Base-by-base conservation (phyloP, 2,888 invertebrate species). In the Aspidiotus rigidus region DNA sequence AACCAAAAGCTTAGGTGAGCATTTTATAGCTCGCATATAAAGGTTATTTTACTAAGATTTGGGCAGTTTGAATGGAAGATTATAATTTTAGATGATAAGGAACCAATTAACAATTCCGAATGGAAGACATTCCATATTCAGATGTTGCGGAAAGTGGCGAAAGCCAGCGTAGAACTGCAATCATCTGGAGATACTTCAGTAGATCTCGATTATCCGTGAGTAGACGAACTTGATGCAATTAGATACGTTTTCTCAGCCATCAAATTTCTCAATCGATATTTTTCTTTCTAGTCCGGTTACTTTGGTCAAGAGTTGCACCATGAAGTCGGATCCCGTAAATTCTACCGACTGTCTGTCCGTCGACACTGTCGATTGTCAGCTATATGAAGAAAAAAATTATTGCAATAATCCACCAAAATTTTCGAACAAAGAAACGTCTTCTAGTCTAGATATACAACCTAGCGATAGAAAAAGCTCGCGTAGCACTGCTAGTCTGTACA, bases 131-230 rank as follows among this genome's bases (percentile, higher is more conserved):
- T 67, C 16, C 67, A 67, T 53, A 53, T 67, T n/a, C 17, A 67
- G 15, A 67, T 67, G 67, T 40, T 67, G n/a, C 42, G 60, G 17
- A 67, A 57, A 49, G 39, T 67, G 10, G 67, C 67, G 28, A 16
- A 53, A 59, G 17, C 15, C 17, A 60, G 59, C 3, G 67, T 60
- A 44, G 59, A 67, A 53, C 53, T 67, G 13, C 60, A 67, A 39
- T 28, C 59, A 13, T 67, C 67, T 15, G 15, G 44, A 15, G 49
- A 67, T n/a, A 60, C 10, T 11, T 11, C 17, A 41, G 49, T 44
- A 42, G 53, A 44, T 53, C 67, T 67, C 53, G 67, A 67, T 28
- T 67, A 67, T 40, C 67, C 67, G 67, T 67, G 7, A 67, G 67
- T 67, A 16, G 28, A 28, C 28, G 28, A 28, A 28, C 28, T 7